These are phyloP conservation scores for Pyrocephalus nanus DNA, from an alignment of 2,797 vertebrate species.

Conservation along the genomic window DNA sequence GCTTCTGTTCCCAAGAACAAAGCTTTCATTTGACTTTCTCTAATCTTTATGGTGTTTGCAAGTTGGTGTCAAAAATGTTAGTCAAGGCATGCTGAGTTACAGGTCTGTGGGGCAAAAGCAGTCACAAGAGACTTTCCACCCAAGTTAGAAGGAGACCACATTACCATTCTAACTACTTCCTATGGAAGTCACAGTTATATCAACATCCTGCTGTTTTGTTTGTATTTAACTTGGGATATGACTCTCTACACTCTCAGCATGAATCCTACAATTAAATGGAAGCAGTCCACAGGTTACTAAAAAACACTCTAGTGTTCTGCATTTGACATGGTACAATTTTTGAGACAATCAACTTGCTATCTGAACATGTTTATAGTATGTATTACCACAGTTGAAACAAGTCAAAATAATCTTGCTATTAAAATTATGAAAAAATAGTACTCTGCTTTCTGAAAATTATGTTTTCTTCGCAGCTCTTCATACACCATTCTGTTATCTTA, in stretches of 20 bases:
- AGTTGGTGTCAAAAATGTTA: slow-evolving; percentile 78
- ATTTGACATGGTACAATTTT: slow-evolving; percentile 11
- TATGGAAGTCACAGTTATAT: slow-evolving; percentile 77
- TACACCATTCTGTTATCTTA: background rate
- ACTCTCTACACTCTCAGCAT: slow-evolving; percentile 70
- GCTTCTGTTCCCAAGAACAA: slow-evolving; percentile 69
- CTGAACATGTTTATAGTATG: background rate
- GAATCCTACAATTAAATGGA: slow-evolving; percentile 70
- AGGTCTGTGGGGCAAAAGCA: slow-evolving; percentile 64
- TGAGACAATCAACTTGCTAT: slow-evolving; percentile 23
- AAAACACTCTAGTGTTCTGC: slow-evolving; percentile 16
- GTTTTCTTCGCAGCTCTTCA: background rate
- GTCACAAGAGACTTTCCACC: slow-evolving; percentile 66
- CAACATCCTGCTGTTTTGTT: slow-evolving; percentile 79
- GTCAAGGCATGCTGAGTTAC: slow-evolving; percentile 69
- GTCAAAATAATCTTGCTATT: background rate
- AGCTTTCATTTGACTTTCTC: slow-evolving; percentile 70
- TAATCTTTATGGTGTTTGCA: slow-evolving; percentile 74
- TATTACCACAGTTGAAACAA: background rate
- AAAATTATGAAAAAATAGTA: background rate
- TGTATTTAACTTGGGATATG: slow-evolving; percentile 77
- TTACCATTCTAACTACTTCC: slow-evolving; percentile 76
- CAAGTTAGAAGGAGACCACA: slow-evolving; percentile 62
- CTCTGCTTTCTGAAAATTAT: background rate
- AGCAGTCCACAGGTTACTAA: slow-evolving; percentile 64